Conservation (phyloP, 2,888 invertebrate species). For the Uloborus plumipes region DNA sequence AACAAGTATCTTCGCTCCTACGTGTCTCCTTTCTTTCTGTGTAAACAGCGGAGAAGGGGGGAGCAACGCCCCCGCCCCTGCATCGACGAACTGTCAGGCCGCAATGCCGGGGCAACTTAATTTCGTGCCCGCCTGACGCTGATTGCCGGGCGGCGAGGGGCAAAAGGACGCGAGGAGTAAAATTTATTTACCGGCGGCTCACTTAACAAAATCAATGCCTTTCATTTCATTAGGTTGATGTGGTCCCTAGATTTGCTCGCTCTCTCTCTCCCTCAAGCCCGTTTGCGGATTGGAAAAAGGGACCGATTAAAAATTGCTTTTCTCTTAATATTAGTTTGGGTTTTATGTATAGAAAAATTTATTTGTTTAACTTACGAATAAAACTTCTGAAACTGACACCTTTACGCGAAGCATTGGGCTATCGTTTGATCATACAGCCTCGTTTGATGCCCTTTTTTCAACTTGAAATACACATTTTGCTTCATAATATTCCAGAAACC, state of each 20-base stretch:
- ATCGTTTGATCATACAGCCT: too few relatives aligned
- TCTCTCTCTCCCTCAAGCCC: conserved; percentile 6
- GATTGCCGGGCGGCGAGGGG: conserved; percentile 15
- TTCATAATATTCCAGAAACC: too few relatives aligned
- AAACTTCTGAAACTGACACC: too few relatives aligned
- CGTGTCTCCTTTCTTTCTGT: too few relatives aligned
- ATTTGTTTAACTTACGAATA: too few relatives aligned
- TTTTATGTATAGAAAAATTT: too few relatives aligned
- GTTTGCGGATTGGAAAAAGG: conserved; percentile 14
- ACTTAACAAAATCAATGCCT: conserved; percentile 63
- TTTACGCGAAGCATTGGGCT: too few relatives aligned
- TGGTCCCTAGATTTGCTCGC: conserved; percentile 16
- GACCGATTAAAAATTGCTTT: conserved; percentile 14
- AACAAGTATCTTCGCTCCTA: background rate
- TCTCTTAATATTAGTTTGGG: too few relatives aligned
- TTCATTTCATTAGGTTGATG: conserved; percentile 57
- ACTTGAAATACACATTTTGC: too few relatives aligned
- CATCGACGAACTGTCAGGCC: conserved; percentile 4
- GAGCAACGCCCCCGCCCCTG: background rate
- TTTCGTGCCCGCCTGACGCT: conserved; percentile 27
- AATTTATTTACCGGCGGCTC: conserved; percentile 61
- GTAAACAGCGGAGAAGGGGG: too few relatives aligned
- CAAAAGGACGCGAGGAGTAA: background rate
- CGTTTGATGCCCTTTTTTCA: too few relatives aligned
- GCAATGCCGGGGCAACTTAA: conserved; percentile 44